A percentile compares a stretch with the other conserved stretches of the same genome.
These are phyloP conservation scores for Heliconius nattereri DNA, from an alignment of 1,140 invertebrate genomes.

Conservation along the genomic window DNA sequence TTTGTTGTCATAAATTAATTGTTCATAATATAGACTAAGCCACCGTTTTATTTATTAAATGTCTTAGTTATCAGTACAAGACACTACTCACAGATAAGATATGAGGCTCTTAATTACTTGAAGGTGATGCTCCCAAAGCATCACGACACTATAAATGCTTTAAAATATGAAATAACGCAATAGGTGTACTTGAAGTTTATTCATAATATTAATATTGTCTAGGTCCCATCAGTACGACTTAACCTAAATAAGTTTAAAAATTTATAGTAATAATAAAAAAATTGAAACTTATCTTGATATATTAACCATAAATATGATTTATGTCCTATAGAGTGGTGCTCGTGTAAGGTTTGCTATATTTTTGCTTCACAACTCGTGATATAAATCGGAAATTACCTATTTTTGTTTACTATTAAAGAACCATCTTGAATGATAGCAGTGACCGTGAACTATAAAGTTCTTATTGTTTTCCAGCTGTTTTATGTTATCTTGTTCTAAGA, in stretches of 20 bases:
- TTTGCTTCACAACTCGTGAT: neutral
- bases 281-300: no score
- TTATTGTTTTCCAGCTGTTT: slow-evolving; percentile 11
- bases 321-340: neutral
- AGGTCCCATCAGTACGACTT: no score
- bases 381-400: neutral
- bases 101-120: slow-evolving; percentile 58
- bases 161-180: slow-evolving; percentile 21
- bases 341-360: neutral
- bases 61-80: slow-evolving; percentile 64
- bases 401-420: slow-evolving; percentile 1
- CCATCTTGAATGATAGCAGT: neutral
- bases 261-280: no score
- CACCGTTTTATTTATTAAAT: slow-evolving; percentile 55
- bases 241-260: no score
- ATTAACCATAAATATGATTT: no score
- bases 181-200: neutral
- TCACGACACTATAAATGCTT: slow-evolving; percentile 34
- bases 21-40: slow-evolving; percentile 35
- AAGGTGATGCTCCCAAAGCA: slow-evolving; percentile 58
- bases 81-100: slow-evolving; percentile 64
- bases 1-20: slow-evolving; percentile 35
- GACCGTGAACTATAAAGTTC: neutral
- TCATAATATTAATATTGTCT: no score
- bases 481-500: slow-evolving; percentile 11